Base-by-base conservation (phyloP, 2,888 invertebrate genomes). In the Drosophila phalerata region DNA sequence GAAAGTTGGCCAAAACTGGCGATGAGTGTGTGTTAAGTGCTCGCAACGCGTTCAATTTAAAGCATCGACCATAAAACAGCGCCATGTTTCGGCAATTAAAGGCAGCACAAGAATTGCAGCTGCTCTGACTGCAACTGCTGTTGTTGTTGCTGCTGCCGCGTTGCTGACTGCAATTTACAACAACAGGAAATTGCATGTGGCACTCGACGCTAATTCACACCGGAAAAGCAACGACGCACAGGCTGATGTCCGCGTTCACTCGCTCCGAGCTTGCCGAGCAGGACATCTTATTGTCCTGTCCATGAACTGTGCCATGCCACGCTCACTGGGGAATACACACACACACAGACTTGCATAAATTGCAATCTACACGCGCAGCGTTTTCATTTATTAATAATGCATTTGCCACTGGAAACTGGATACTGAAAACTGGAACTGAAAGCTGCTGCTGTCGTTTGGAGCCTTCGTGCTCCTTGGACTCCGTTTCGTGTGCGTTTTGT, bases 101-200 rank as follows among this genome's bases (percentile, higher is more conserved):
- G 81, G 57, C 83, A 80, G 69, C 63, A 25, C 48, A 55, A 64
- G 57, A 63, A 51, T 34, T 30, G 61, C 56, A 32, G 66, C 40
- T 53, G 37, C 48, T 60, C 42, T n/a, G 32, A 43, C 25, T 38
- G 8, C 38, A 28, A 15, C 37, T 52, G 52, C 25, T 34, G 42
- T 22, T 47, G 43, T 8, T 52, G 57, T 13, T 42, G 60, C 19
- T 25, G 55, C 32, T 51, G 51, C 42, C 19, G 32, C 37, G 48
- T 34, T 66, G 40, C n/a, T 66, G 42, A 15, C 68, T 79, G 73
- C 73, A 77, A 86, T 80, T 85, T 83, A 80, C 84, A 86, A 71
- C 74, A 87, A 77, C 85, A 86, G 88, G 84, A 87, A 84, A 87
- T 87, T 87, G 81, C 87, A 85, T 85, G 79, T 79, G 85, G 87